These are phyloP conservation scores for Loris lydekkerianus DNA, from an alignment of 2,797 vertebrate species.

Conservation along the genomic window DNA sequence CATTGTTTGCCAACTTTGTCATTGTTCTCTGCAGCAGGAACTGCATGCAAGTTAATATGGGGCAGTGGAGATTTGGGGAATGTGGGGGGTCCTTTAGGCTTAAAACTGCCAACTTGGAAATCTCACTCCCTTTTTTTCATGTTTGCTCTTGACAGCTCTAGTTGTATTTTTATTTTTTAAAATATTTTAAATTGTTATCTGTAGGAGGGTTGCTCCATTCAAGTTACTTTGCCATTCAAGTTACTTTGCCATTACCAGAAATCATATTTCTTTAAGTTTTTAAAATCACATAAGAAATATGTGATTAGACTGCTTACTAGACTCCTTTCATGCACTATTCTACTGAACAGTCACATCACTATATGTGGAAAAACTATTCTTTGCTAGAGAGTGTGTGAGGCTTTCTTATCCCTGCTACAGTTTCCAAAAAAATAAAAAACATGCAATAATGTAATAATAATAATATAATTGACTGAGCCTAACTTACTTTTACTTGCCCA, in stretches of 20 bases:
- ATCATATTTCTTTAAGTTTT: not conserved
- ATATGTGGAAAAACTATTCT: not conserved
- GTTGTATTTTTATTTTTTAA: not conserved
- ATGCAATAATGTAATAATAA: not conserved
- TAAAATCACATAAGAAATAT: not conserved
- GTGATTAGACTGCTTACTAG: not conserved
- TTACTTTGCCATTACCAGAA: not conserved
- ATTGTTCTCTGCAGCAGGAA: not conserved
- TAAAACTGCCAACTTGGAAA: not conserved
- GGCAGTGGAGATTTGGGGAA: not conserved
- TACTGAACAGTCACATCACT: not conserved
- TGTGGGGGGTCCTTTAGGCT: accelerated
- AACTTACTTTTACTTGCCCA: not conserved
- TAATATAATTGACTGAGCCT: not conserved
- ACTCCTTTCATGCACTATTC: not conserved
- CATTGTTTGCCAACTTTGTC: not conserved
- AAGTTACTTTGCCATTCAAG: not conserved
- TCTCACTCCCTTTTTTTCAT: not conserved
- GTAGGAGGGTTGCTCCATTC: not conserved
- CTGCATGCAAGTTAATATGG: no score
- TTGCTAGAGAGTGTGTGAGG: not conserved
- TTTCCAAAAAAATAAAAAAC: not conserved
- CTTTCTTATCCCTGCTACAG: not conserved
- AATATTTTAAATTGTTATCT: not conserved
- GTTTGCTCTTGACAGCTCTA: not conserved